Evolutionary conservation across 2,113 vertebrate species (phyloP), one percentile per base, ranked within the genome.

Genomic region (Balaenoptera acutorostrata): DNA sequence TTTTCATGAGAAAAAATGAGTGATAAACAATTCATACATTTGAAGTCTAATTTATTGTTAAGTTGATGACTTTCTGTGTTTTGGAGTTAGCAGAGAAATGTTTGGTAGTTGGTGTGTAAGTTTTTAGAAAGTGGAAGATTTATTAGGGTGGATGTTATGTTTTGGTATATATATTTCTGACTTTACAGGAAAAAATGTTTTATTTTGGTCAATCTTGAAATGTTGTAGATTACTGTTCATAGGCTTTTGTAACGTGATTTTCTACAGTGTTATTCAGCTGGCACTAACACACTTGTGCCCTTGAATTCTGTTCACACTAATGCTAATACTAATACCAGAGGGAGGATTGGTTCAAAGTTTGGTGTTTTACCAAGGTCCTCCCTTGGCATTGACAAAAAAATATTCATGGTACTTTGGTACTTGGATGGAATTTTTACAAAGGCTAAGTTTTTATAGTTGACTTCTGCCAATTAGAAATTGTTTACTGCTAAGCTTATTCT

Each of bases 51-150:
- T 78, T 55, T 41, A 39, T 64, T 93, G 57, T 14, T 81, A 84
- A 71, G 31, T 41, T 59, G 39, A 63, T 85, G 18, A 74, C 21
- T 77, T 11, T 55, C 36, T 89, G 0, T 46, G 46, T 96, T 86
- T 97, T 44, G n/a, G 77, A 86, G 33, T 93, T 91, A 52, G n/a
- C 41, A 86, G 81, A 95, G 57, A 92, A 93, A 52, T 72, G 25
- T 84, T 71, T 93, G 21, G 10, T 61, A 44, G 39, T 75, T 93
- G 52, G 12, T 44, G 52, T 82, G 72, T 93, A 69, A 86, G 41
- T 68, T 74, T 87, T 80, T 88, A 55, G 63, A 75, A 63, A 88
- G 31, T 64, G 17, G 63, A 39, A 64, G 39, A 59, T 82, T 78
- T 75, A 49, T 46, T 74, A 81, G 44, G 39, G 39, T 57, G n/a